Conservation (phyloP, 2,113 vertebrate species). For the Ailurus styani region DNA sequence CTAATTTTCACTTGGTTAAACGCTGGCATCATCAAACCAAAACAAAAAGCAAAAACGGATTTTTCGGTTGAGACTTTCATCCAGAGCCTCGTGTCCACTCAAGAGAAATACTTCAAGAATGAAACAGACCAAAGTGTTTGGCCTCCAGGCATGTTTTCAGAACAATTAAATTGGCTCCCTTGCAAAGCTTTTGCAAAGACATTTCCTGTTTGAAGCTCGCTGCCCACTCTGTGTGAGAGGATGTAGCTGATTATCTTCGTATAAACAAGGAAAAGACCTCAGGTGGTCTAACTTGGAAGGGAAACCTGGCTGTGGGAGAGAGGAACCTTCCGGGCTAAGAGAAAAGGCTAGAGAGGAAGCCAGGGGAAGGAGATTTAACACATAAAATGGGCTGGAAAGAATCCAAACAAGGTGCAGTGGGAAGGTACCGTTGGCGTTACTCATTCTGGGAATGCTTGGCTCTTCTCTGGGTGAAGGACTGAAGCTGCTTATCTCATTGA, state of each 20-base stretch:
- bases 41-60: background rate
- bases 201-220: conserved; percentile 36
- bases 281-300: conserved; percentile 38
- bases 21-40: background rate
- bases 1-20: background rate
- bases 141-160: background rate
- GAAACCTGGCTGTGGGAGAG: background rate
- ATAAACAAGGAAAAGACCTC: conserved; percentile 48
- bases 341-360: background rate
- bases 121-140: background rate
- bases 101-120: conserved; percentile 34
- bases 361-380: background rate
- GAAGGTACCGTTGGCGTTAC: background rate
- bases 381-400: background rate
- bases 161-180: conserved; percentile 28
- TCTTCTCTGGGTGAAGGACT: background rate
- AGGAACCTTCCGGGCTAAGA: background rate
- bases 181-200: conserved; percentile 15
- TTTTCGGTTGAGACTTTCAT: background rate
- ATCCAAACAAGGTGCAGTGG: background rate
- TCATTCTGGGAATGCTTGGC: background rate
- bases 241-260: conserved; percentile 31
- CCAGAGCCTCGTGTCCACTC: background rate
- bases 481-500: background rate
- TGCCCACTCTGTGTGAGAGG: background rate